Percentiles rank a stretch among this genome's conserved stretches.
Evolutionary conservation across 1,140 invertebrate species (phyloP).

Genomic region (Pachypeltis micranthus): DNA sequence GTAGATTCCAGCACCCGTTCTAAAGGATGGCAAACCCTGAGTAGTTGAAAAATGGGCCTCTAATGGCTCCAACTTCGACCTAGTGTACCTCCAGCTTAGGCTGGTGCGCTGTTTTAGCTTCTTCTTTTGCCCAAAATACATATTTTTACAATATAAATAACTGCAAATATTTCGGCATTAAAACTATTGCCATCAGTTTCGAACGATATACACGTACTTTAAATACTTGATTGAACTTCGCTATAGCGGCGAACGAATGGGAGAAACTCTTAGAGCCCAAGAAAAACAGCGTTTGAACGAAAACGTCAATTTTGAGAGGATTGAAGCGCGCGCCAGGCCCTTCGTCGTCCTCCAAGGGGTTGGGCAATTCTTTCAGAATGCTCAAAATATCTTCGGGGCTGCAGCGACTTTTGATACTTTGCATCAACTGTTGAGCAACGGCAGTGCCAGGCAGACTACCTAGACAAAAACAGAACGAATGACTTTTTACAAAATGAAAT

Average conservation of each 20-base stretch:
- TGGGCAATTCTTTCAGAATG: slow-evolving; percentile 74
- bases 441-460: slow-evolving; percentile 67
- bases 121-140: too few relatives aligned
- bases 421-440: slow-evolving; percentile 71
- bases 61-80: too few relatives aligned
- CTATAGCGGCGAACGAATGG: slow-evolving; percentile 93
- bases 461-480: slow-evolving; percentile 35
- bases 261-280: slow-evolving; percentile 94
- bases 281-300: slow-evolving; percentile 86
- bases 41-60: too few relatives aligned
- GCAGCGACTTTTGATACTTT: slow-evolving; percentile 76
- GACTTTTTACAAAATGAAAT: too few relatives aligned
- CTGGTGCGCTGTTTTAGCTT: too few relatives aligned
- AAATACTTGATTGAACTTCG: slow-evolving; percentile 90
- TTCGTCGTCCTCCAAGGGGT: slow-evolving; percentile 55
- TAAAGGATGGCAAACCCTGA: too few relatives aligned
- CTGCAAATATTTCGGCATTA: neutral
- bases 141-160: neutral
- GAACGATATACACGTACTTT: slow-evolving; percentile 51
- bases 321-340: slow-evolving; percentile 54
- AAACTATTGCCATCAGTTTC: neutral
- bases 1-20: too few relatives aligned
- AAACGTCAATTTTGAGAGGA: slow-evolving; percentile 90
- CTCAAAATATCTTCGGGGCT: slow-evolving; percentile 82
- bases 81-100: too few relatives aligned